phyloP scores from a whole-genome alignment of 2,888 invertebrate species.

The Noctua fimbriata region DNA sequence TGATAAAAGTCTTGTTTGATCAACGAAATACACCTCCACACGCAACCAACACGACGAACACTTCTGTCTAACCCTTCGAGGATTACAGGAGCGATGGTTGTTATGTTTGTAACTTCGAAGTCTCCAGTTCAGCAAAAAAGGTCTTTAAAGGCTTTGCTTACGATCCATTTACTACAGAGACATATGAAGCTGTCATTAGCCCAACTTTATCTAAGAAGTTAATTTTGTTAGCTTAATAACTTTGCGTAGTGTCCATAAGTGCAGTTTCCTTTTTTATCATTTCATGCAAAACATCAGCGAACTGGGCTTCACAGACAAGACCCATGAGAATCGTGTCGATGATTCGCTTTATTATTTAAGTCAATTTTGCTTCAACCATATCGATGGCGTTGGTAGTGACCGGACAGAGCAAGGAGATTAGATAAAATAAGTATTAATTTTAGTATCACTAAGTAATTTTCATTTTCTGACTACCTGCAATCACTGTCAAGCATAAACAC shows the following conservation, averaged over 20 bases:
- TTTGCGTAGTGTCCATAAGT: background rate
- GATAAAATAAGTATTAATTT: background rate
- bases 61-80: background rate
- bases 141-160: background rate
- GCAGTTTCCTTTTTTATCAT: background rate
- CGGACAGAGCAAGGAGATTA: background rate
- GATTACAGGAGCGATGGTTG: background rate
- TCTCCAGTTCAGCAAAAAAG: no score
- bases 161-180: background rate
- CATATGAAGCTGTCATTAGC: background rate
- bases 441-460: background rate
- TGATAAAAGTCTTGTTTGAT: background rate
- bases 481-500: constrained; percentile 23
- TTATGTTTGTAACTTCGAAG: background rate
- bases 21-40: background rate
- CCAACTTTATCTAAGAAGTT: background rate
- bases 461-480: constrained; percentile 1
- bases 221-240: background rate
- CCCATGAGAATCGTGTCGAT: no score
- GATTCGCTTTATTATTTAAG: background rate
- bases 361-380: background rate
- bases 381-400: background rate
- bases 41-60: background rate
- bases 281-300: background rate
- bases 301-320: background rate